Percentiles rank a stretch among this genome's conserved stretches.
These are phyloP conservation scores for Drosophila burlai DNA, from an alignment of 1,140 invertebrate species.

Conservation along the genomic window DNA sequence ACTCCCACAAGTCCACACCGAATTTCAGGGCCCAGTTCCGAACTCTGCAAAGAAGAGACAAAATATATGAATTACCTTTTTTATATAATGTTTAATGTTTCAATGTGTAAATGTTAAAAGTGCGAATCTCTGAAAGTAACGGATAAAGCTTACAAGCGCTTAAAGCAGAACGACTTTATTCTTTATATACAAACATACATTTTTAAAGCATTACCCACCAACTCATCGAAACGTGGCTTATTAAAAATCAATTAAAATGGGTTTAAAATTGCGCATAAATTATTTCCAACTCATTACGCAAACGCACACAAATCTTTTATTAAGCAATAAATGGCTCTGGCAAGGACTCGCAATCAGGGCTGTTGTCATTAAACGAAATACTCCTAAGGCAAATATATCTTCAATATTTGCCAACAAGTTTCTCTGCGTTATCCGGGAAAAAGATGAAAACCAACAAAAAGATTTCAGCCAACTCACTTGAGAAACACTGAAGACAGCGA, in stretches of 20 bases:
- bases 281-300: slow-evolving; percentile 45
- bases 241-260: slow-evolving; percentile 60
- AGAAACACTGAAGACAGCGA: slow-evolving; percentile 34
- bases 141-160: background rate
- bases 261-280: slow-evolving; percentile 52
- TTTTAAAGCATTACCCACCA: slow-evolving; percentile 3
- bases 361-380: slow-evolving; percentile 36
- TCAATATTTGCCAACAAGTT: slow-evolving; percentile 30
- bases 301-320: slow-evolving; percentile 50
- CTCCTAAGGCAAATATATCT: slow-evolving; percentile 25
- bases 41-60: slow-evolving; percentile 90
- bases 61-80: slow-evolving; percentile 45
- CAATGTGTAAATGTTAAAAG: too few relatives aligned
- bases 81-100: too few relatives aligned
- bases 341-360: slow-evolving; percentile 7
- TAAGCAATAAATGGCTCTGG: slow-evolving; percentile 35
- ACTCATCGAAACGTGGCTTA: slow-evolving; percentile 38
- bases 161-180: background rate
- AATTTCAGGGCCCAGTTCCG: slow-evolving; percentile 96
- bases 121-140: background rate
- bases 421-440: background rate
- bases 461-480: slow-evolving; percentile 37
- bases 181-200: background rate
- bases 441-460: slow-evolving; percentile 23
- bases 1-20: slow-evolving; percentile 95